Percentiles rank a stretch among this genome's conserved stretches.
Conservation (phyloP, 2,113 vertebrate genomes). For the Macquaria australasica region DNA sequence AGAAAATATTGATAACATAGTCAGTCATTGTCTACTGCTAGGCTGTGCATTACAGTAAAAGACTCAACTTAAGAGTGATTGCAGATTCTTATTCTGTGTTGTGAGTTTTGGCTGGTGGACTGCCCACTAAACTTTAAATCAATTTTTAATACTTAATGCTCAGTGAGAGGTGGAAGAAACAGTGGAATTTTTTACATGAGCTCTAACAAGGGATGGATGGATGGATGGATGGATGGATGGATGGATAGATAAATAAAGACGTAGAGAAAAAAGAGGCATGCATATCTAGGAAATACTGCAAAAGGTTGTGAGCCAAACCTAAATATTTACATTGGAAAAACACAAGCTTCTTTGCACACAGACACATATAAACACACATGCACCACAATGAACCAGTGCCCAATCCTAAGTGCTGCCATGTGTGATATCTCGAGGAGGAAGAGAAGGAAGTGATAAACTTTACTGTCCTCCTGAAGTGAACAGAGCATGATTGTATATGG, state of each 20-base stretch:
- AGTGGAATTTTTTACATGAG: background rate
- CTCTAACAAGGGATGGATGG: background rate
- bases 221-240: constrained; percentile 11
- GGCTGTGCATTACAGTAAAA: background rate
- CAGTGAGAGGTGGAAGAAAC: too few species aligned
- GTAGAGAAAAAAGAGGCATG: constrained; percentile 20
- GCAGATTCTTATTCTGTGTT: background rate
- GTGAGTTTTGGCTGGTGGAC: background rate
- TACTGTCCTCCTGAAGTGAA: constrained; percentile 17
- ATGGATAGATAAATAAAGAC: constrained; percentile 9
- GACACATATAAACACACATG: constrained; percentile 49
- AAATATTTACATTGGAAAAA: constrained; percentile 67
- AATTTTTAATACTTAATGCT: background rate
- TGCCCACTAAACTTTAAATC: background rate
- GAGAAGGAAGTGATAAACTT: constrained; percentile 20
- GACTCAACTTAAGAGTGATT: background rate
- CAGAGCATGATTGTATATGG: background rate
- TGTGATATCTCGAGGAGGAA: constrained; percentile 57
- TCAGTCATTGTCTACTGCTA: background rate
- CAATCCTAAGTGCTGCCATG: constrained; percentile 68
- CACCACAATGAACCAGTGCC: constrained; percentile 43
- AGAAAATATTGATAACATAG: background rate
- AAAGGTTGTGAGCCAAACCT: constrained; percentile 32
- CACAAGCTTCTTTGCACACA: constrained; percentile 20
- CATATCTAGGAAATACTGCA: constrained; percentile 41